Conservation (phyloP, 2,888 invertebrate species). For the Hypomecis atomaria region DNA sequence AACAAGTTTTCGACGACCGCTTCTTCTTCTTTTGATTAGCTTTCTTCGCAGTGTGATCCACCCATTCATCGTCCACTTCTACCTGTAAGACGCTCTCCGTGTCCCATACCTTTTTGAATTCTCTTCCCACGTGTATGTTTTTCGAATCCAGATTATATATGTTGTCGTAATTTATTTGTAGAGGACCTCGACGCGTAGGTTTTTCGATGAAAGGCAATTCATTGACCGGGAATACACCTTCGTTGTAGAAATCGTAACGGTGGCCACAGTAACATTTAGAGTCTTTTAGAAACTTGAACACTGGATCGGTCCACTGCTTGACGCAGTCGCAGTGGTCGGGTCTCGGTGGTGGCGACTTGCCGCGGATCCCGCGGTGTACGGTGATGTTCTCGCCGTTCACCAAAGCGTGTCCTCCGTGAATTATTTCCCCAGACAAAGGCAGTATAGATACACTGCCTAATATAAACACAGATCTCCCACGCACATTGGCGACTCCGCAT, state of each 20-base stretch:
- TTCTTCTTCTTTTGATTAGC: slow-evolving; percentile 57
- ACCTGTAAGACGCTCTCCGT: slow-evolving; percentile 68
- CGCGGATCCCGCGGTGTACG: slow-evolving; percentile 67
- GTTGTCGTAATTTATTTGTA: slow-evolving; percentile 66
- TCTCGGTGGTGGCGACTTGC: slow-evolving; percentile 51
- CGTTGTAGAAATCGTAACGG: slow-evolving; percentile 67
- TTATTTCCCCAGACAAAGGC: slow-evolving; percentile 65
- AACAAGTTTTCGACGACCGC: slow-evolving; percentile 57
- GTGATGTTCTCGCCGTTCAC: slow-evolving; percentile 56
- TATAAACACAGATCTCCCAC: slow-evolving; percentile 60
- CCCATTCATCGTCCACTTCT: slow-evolving; percentile 31
- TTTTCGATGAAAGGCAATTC: slow-evolving; percentile 70
- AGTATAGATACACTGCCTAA: slow-evolving; percentile 62
- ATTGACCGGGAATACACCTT: slow-evolving; percentile 62
- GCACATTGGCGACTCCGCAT: slow-evolving; percentile 61
- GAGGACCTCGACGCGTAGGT: slow-evolving; percentile 56
- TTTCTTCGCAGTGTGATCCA: slow-evolving; percentile 48
- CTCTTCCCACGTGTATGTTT: slow-evolving; percentile 60
- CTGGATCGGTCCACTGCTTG: slow-evolving; percentile 62
- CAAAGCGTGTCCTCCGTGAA: slow-evolving; percentile 68
- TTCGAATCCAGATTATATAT: slow-evolving; percentile 69
- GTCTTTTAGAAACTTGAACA: slow-evolving; percentile 60
- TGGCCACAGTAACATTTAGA: slow-evolving; percentile 73
- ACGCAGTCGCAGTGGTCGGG: slow-evolving; percentile 68
- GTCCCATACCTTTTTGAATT: slow-evolving; percentile 71